phyloP scores from a whole-genome alignment of 1,140 invertebrate genomes.

The Scaptomyza hsui region DNA sequence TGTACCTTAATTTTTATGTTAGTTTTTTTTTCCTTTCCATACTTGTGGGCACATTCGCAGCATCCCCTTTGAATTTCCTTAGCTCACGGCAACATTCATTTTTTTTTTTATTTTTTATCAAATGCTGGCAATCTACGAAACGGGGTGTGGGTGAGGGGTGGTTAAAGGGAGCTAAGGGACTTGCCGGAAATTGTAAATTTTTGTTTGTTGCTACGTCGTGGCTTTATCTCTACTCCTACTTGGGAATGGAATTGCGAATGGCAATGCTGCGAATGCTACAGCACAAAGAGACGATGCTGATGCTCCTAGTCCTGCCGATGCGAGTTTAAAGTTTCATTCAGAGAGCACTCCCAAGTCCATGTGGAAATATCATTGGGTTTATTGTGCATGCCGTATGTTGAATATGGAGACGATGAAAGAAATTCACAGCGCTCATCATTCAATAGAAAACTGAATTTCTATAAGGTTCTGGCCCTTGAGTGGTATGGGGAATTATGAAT shows the following conservation, averaged over 20 bases:
- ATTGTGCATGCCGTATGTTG: background rate
- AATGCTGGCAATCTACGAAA: slow-evolving; percentile 51
- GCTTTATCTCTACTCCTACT: slow-evolving; percentile 44
- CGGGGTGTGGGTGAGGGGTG: background rate
- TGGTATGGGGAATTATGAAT: slow-evolving; percentile 3
- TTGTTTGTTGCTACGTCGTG: slow-evolving; percentile 50
- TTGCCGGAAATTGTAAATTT: slow-evolving; percentile 72
- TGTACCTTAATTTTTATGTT: slow-evolving; percentile 65
- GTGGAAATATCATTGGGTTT: slow-evolving; percentile 32
- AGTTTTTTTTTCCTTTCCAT: slow-evolving; percentile 46
- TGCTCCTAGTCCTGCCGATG: background rate
- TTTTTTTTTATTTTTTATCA: slow-evolving; percentile 54
- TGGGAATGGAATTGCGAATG: slow-evolving; percentile 15
- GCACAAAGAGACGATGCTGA: slow-evolving; percentile 9
- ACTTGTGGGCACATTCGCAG: slow-evolving; percentile 14
- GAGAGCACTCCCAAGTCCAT: slow-evolving; percentile 7
- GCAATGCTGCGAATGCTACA: slow-evolving; percentile 25
- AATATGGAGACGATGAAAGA: slow-evolving; percentile 8
- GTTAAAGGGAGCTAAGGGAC: slow-evolving; percentile 16
- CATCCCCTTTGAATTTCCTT: slow-evolving; percentile 49
- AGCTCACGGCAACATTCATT: slow-evolving; percentile 53
- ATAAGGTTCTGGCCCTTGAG: background rate
- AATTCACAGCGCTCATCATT: background rate
- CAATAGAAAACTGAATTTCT: slow-evolving; percentile 14
- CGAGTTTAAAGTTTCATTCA: slow-evolving; percentile 20